Evolutionary conservation across 2,113 vertebrate genomes (phyloP).

Genomic region (Platysteira castanea): DNA sequence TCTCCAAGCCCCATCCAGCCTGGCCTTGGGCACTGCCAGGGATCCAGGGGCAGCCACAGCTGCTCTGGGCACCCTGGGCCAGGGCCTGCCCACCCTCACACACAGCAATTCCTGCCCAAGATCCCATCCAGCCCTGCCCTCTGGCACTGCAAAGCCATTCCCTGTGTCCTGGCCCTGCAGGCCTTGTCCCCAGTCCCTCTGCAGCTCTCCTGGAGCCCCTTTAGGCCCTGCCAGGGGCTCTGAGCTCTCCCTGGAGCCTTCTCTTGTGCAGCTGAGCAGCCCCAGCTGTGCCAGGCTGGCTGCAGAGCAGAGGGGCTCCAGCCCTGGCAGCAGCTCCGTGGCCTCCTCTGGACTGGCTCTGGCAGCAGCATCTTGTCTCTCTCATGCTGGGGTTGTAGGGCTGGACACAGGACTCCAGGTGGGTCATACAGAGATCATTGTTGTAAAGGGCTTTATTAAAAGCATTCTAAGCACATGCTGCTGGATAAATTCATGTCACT

Average conservation of each 20-base stretch:
- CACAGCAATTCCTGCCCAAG: too few relatives aligned
- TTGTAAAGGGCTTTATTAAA: background rate
- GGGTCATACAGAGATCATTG: background rate
- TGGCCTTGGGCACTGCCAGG: background rate
- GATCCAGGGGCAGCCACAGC: background rate
- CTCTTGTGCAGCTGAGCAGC: too few relatives aligned
- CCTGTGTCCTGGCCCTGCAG: too few relatives aligned
- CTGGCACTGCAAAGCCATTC: too few relatives aligned
- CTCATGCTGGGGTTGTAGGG: too few relatives aligned
- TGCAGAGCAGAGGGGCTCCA: background rate
- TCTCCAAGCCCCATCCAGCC: fast-evolving
- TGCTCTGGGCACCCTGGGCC: background rate
- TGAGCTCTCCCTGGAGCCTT: too few relatives aligned
- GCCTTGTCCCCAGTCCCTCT: too few relatives aligned
- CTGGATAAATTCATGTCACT: background rate
- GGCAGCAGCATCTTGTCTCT: fast-evolving
- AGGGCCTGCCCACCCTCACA: too few relatives aligned
- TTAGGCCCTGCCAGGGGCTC: too few relatives aligned
- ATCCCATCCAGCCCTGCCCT: too few relatives aligned
- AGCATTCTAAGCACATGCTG: background rate
- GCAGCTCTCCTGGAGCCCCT: too few relatives aligned
- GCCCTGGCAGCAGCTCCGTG: background rate
- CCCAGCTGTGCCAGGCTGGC: background rate
- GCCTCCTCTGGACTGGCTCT: background rate
- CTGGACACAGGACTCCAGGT: background rate